Percentiles rank a stretch among this genome's conserved stretches.
Conservation (phyloP, 2,888 invertebrate genomes). For the Pecten maximus region DNA sequence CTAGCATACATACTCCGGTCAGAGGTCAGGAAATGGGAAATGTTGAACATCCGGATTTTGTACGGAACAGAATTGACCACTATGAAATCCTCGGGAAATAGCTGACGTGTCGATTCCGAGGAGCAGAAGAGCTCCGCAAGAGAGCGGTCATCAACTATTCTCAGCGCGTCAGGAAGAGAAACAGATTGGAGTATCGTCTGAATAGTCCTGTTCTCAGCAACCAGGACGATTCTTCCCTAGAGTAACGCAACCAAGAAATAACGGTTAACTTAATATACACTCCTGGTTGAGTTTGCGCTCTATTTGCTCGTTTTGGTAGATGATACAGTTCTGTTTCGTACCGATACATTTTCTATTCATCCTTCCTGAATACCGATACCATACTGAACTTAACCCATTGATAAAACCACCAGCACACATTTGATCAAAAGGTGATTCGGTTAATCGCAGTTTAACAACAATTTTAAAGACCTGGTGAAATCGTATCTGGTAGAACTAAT, state of each 20-base stretch:
- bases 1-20: not conserved
- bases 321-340: no score
- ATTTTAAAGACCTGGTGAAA: no score
- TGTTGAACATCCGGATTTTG: not conserved
- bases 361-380: no score
- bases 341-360: no score
- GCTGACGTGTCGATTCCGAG: not conserved
- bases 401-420: no score
- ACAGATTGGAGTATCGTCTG: not conserved
- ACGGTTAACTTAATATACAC: no score
- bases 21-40: not conserved
- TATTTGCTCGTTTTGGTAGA: no score
- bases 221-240: not conserved
- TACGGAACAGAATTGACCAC: not conserved
- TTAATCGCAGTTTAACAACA: no score
- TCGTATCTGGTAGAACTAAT: no score
- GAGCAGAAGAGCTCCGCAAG: not conserved
- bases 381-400: no score
- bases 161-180: not conserved
- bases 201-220: not conserved
- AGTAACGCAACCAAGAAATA: not conserved
- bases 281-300: no score
- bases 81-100: not conserved
- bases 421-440: no score
- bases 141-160: not conserved